Conservation (phyloP, 2,113 vertebrate species). For the Probosciger aterrimus region DNA sequence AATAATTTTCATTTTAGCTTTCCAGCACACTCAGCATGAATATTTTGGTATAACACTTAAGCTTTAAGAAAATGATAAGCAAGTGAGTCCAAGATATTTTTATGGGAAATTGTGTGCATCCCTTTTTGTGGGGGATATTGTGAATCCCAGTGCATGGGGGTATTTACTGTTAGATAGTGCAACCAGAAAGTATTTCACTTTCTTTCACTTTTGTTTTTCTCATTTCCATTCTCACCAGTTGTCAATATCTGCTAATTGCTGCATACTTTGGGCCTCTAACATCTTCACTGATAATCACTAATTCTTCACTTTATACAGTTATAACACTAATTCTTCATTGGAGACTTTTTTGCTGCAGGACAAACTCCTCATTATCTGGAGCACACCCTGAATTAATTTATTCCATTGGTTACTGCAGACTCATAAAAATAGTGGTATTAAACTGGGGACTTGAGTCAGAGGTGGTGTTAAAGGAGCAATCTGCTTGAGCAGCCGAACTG, state of each 20-base stretch:
- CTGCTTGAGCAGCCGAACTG: background rate
- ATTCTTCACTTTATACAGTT: background rate
- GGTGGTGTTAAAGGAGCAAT: background rate
- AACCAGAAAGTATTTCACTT: background rate
- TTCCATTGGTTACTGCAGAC: background rate
- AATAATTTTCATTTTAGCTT: background rate
- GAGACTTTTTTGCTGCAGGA: background rate
- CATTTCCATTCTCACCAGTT: background rate
- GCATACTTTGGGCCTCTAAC: background rate
- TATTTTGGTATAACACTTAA: background rate
- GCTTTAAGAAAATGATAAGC: background rate
- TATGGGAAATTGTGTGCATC: background rate
- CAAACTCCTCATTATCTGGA: background rate
- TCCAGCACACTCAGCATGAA: background rate
- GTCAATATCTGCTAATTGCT: background rate
- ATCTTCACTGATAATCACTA: background rate
- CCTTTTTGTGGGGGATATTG: background rate
- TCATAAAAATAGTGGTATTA: background rate
- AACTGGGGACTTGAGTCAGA: background rate
- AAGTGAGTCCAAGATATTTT: background rate
- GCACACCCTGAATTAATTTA: background rate
- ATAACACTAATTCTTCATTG: background rate
- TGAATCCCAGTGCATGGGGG: background rate
- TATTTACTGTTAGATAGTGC: background rate
- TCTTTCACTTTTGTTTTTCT: background rate